Evolutionary conservation across 2,113 vertebrate genomes (phyloP), one percentile per base, ranked within the genome.

Genomic region (Gymnogyps californianus): DNA sequence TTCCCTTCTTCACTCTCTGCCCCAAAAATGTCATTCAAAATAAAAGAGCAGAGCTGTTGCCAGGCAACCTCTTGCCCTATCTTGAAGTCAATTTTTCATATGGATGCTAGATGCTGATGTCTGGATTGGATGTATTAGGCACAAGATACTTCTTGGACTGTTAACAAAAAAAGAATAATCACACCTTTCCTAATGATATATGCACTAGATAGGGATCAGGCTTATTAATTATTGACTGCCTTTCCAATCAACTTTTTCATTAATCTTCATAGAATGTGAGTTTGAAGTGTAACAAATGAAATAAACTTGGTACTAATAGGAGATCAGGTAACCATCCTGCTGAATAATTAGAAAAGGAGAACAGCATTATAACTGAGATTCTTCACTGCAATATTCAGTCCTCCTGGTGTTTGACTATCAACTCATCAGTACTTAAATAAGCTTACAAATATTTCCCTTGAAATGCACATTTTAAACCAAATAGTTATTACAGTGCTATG

Each of bases 371-470:
- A 80, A 90, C 55, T 55, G 57, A 77, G 77, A 88, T 81, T 85
- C 32, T 80, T 62, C 32, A 40, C 28, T 80, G 38, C 28, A 55
- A 5, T 71, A 13, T 81, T 87, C 57, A 83, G 55, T 67, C 31
- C 42, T 93, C 80, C 78, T 91, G 26, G 66, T 93, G 59, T 87
- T 77, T 84, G 72, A 76, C 40, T 69, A 87, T 69, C 36, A 95
- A 31, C 31, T 96, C 38, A 95, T 93, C 76, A 89, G 46, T 95
- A 95, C 83, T 95, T 95, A 97, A 93, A 96, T 85, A 82, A 90
- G 71, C 64, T 93, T 91, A 95, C 91, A 96, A 93, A 90, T 94
- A 93, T 84, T 97, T 97, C 90, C 36, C 66, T 91, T 95, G 42
- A 96, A 97, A 95, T 90, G 34, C 74, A 54, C n/a, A 16, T 69